Evolutionary conservation across 2,113 vertebrate species (phyloP), one percentile per base, ranked within the genome.

Genomic region (Sinocyclocheilus anophthalmus): DNA sequence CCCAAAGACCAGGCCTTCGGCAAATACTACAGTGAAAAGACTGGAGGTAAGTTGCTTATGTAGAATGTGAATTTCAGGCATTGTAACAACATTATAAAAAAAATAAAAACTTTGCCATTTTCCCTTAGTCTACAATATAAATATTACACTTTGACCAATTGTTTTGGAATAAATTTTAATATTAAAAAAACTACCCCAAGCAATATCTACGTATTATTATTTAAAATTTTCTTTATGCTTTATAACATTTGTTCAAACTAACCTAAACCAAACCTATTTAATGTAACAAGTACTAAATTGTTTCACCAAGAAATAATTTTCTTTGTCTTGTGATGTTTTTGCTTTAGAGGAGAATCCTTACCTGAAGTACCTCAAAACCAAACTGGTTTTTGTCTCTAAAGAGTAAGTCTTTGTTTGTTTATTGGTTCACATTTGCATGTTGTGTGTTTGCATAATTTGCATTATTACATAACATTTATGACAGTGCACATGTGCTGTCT

Each of bases 1-100:
- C 89, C 96, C 22, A 96, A 96, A 6, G 95, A 97, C 0, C 83
- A 96, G 84, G 98, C 97, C 14, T 98, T 99, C 0, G 94, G 96
- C 39, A 93, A 93, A 87, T 97, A 96, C 90, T 98, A 96, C 90
- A 90, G 91, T 13, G 90, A 96, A 9, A 95, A 86, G 80, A 90
- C 2, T 53, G 92, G 93, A 95, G 94, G 94, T 98, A 90, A 92
- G 87, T 30, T 3, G 24, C 59, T 67, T 83, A 1, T 42, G 37
- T 39, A 4, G 48, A 26, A 55, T 77, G 30, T 61, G 16, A 22
- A 61, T 61, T 61, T 61, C 57, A 61, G 22, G 57, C 8, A 10
- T 7, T 59, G 57, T 59, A 22, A 59, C 20, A 59, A 59, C 18
- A 20, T 20, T 59, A 59, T 59, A 10, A 22, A 59, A 2, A n/a